Percentiles rank a stretch among this genome's conserved stretches.
Conservation (phyloP, 2,797 vertebrate genomes). For the Spatula versicolor region DNA sequence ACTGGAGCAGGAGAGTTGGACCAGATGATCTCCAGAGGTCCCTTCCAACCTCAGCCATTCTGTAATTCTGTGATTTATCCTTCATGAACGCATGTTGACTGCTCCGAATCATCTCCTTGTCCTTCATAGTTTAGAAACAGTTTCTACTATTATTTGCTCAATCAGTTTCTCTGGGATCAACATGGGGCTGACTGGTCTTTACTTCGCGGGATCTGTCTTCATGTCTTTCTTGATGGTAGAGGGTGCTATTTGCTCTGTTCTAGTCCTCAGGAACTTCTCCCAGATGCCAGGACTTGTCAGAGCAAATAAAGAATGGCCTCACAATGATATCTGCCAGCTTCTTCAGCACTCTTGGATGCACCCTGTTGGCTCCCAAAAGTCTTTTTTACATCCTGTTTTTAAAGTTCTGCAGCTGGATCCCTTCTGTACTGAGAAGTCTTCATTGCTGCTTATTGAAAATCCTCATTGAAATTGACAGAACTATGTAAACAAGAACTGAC, state of each 20-base stretch:
- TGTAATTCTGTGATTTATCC: background rate
- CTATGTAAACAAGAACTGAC: background rate
- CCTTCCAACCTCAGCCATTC: background rate
- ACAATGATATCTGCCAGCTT: fast-evolving
- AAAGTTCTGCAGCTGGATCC: background rate
- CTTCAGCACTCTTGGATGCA: background rate
- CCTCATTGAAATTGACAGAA: background rate
- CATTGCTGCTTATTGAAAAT: background rate
- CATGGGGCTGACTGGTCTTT: background rate
- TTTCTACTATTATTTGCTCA: background rate
- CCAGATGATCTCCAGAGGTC: background rate
- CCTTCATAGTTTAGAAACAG: background rate
- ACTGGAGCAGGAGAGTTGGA: background rate
- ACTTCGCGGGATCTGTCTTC: background rate
- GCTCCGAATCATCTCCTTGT: background rate
- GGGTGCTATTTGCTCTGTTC: background rate
- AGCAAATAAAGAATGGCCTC: background rate
- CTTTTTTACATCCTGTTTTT: background rate
- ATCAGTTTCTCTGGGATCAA: background rate
- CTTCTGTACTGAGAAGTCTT: background rate
- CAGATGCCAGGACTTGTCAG: background rate
- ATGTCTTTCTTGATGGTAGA: background rate
- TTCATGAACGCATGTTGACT: background rate
- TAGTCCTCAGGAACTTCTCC: background rate
- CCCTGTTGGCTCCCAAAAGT: background rate